phyloP scores from a whole-genome alignment of 2,797 vertebrate genomes.

The Choloepus didactylus region DNA sequence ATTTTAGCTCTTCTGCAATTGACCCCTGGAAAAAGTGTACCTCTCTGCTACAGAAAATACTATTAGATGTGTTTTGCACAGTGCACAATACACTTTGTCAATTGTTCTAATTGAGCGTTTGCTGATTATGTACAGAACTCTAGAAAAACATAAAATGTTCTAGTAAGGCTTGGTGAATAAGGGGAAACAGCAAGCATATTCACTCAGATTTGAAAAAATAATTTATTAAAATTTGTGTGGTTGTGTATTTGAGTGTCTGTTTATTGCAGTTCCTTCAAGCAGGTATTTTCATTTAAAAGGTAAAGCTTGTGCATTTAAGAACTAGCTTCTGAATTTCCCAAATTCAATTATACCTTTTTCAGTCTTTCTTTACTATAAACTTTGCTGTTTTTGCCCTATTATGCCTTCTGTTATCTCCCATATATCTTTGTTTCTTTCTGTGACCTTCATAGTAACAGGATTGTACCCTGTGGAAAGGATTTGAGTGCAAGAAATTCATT shows the following conservation, averaged over 20 bases:
- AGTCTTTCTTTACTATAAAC: background rate
- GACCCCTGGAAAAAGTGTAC: background rate
- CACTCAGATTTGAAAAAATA: background rate
- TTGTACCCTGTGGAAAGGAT: background rate
- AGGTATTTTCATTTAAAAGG: background rate
- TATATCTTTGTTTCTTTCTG: background rate
- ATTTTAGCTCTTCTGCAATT: conserved; percentile 14
- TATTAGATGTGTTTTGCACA: background rate
- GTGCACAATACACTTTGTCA: background rate
- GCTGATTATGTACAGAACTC: background rate
- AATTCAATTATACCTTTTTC: background rate
- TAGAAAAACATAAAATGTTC: background rate
- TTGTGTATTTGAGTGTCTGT: background rate
- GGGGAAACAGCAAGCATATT: background rate
- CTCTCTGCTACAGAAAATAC: background rate
- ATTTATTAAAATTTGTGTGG: background rate
- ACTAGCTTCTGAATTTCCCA: background rate
- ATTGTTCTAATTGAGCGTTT: background rate
- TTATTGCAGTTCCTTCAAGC: background rate
- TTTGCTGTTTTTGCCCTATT: background rate
- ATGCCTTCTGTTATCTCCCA: background rate
- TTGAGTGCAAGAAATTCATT: background rate
- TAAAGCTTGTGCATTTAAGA: background rate
- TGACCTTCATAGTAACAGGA: background rate
- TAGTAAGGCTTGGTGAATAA: background rate